A percentile compares a stretch with the other conserved stretches of the same genome.
Conservation (phyloP, 2,888 invertebrate genomes). For the Heterodera filipjevi region DNA sequence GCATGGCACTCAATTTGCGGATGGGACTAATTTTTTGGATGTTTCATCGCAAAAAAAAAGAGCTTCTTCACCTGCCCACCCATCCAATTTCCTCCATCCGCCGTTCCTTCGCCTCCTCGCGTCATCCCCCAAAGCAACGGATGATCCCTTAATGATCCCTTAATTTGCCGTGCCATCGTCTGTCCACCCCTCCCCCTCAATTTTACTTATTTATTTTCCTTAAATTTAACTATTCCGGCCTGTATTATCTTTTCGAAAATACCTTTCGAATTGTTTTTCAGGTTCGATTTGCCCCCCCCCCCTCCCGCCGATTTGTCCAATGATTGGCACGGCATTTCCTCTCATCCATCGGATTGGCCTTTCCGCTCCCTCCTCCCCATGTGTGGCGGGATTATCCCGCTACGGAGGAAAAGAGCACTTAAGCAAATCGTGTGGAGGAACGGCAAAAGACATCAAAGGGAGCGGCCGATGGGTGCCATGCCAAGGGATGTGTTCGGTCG, state of each 20-base stretch:
- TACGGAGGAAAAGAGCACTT: constrained; percentile 14
- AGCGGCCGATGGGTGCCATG: constrained; percentile 3
- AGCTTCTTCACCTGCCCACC: background rate
- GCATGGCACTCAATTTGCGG: no score
- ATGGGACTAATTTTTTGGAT: background rate
- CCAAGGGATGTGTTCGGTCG: background rate
- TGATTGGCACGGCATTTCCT: background rate
- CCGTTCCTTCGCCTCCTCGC: background rate
- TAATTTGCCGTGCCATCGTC: background rate
- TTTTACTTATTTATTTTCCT: background rate
- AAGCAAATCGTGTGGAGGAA: constrained; percentile 12
- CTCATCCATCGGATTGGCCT: constrained; percentile 5
- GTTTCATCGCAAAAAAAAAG: background rate
- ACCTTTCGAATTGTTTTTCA: background rate
- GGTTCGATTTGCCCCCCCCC: background rate
- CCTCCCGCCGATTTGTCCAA: background rate
- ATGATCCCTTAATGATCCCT: constrained; percentile 8
- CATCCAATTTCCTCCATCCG: background rate
- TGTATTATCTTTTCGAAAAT: background rate
- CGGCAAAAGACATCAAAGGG: constrained; percentile 3
- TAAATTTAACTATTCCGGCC: background rate
- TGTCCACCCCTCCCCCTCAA: background rate
- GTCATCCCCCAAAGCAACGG: background rate
- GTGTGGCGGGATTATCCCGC: constrained; percentile 1
- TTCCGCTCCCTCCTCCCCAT: background rate